Conservation (phyloP, 2,888 invertebrate genomes). For the Caprella mutica region DNA sequence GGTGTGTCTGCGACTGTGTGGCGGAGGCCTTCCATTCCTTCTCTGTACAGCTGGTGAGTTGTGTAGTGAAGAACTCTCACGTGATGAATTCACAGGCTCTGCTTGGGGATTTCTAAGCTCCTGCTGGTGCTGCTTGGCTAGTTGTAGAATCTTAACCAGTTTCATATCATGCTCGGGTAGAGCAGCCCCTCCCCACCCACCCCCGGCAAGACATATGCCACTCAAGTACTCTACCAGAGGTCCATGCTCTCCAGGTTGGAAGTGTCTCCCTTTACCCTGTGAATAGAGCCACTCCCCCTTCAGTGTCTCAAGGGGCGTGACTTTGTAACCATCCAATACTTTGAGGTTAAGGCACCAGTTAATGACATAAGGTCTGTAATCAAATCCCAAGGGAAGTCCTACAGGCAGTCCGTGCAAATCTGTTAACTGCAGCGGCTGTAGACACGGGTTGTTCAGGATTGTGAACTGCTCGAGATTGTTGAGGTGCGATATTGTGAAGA, state of each 20-base stretch:
- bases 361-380: slow-evolving; percentile 81
- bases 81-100: background rate
- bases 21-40: background rate
- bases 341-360: slow-evolving; percentile 86
- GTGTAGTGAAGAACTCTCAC: slow-evolving; percentile 1
- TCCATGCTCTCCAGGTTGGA: slow-evolving; percentile 70
- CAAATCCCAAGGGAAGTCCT: slow-evolving; percentile 40
- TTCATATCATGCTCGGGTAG: slow-evolving; percentile 36
- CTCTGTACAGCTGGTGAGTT: background rate
- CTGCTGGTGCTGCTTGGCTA: slow-evolving; percentile 41
- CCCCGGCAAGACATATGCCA: slow-evolving; percentile 28
- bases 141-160: slow-evolving; percentile 40
- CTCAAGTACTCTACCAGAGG: slow-evolving; percentile 65
- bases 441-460: slow-evolving; percentile 76
- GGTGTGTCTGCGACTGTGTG: slow-evolving; percentile 5
- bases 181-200: slow-evolving; percentile 39
- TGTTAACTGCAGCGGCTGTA: slow-evolving; percentile 54
- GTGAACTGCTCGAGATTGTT: slow-evolving; percentile 66
- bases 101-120: slow-evolving; percentile 19
- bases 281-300: slow-evolving; percentile 93
- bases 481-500: slow-evolving; percentile 66
- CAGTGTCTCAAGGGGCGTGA: slow-evolving; percentile 79
- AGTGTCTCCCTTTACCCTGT: slow-evolving; percentile 82
- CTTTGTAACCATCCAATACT: slow-evolving; percentile 74
- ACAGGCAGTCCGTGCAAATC: slow-evolving; percentile 49